A percentile compares a stretch with the other conserved stretches of the same genome.
These are phyloP conservation scores for Arnoldichthys spilopterus DNA, from an alignment of 2,797 vertebrate genomes.

Conservation along the genomic window DNA sequence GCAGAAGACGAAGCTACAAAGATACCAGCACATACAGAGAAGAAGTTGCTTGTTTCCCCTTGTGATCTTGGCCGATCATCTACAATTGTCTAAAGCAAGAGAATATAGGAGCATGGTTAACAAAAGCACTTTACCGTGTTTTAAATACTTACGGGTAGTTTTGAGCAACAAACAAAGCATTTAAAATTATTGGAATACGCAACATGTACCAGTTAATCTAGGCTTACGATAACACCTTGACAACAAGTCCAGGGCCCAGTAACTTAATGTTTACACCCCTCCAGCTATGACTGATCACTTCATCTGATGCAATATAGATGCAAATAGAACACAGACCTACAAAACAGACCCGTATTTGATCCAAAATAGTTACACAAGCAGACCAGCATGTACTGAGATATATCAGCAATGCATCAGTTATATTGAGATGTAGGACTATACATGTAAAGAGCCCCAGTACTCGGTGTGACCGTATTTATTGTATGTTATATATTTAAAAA, in stretches of 20 bases:
- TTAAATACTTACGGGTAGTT: too few relatives aligned
- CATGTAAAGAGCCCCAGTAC: too few relatives aligned
- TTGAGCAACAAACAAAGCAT: too few relatives aligned
- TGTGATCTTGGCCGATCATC: too few relatives aligned
- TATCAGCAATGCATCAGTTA: neutral
- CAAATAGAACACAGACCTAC: neutral
- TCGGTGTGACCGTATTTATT: too few relatives aligned
- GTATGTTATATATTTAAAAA: too few relatives aligned
- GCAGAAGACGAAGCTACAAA: too few relatives aligned
- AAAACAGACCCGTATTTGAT: neutral
- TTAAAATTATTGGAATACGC: neutral
- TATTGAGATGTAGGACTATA: neutral
- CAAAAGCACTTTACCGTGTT: too few relatives aligned
- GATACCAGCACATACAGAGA: too few relatives aligned
- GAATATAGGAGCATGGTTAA: too few relatives aligned
- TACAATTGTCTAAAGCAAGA: too few relatives aligned
- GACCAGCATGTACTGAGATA: neutral
- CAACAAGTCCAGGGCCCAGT: neutral
- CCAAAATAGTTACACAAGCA: neutral
- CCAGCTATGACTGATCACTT: neutral
- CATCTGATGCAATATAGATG: neutral
- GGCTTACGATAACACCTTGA: neutral
- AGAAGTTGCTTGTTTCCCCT: too few relatives aligned
- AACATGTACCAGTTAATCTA: neutral
- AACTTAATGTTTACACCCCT: neutral